Evolutionary conservation across 2,113 vertebrate species (phyloP).

Genomic region (Okapia johnstoni): DNA sequence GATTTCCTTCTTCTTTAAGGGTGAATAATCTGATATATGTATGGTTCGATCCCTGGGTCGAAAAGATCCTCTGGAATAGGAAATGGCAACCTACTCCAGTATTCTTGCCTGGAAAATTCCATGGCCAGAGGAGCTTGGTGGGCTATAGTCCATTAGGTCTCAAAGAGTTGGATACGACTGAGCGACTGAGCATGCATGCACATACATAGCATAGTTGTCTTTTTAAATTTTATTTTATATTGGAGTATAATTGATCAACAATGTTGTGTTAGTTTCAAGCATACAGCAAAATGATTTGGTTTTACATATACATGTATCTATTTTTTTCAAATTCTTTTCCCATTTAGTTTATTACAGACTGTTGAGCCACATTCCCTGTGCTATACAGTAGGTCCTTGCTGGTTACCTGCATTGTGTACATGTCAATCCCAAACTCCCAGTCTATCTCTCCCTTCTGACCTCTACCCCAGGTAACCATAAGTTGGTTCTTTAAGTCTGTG

Average conservation of each 20-base stretch:
- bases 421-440: not conserved
- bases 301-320: not conserved
- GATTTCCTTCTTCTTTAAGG: not conserved
- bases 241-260: not conserved
- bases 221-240: not conserved
- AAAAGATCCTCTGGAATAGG: not conserved
- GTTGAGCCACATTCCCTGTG: not conserved
- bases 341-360: not conserved
- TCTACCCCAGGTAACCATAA: not conserved
- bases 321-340: not conserved
- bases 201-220: not conserved
- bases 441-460: not conserved
- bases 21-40: not conserved
- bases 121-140: not conserved
- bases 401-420: not conserved
- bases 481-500: not conserved
- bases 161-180: accelerated
- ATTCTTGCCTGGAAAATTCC: not conserved
- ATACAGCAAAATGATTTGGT: not conserved
- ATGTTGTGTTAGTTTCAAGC: not conserved
- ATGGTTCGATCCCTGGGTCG: not conserved
- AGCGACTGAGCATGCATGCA: too few relatives aligned
- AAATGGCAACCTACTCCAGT: not conserved
- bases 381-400: not conserved
- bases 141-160: not conserved